These are phyloP conservation scores for Metellina segmentata DNA, from an alignment of 2,888 invertebrate species.

Conservation along the genomic window DNA sequence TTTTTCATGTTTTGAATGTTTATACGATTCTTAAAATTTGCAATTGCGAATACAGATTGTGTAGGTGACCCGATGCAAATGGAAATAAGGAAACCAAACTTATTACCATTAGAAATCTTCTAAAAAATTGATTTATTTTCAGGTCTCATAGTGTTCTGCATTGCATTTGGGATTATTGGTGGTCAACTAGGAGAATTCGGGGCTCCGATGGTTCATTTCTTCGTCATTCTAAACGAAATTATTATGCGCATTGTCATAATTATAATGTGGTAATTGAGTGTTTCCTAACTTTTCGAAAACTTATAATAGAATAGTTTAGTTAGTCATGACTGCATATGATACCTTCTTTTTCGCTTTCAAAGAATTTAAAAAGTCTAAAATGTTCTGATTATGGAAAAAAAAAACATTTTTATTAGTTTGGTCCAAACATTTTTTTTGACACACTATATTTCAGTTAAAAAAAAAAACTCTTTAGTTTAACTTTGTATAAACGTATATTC, in stretches of 20 bases:
- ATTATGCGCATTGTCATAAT: conserved; percentile 84
- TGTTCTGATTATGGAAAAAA: too few species aligned
- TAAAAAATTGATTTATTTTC: conserved; percentile 67
- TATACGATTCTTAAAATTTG: too few species aligned
- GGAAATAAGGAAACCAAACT: not conserved
- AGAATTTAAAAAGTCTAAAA: not conserved
- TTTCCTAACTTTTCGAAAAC: not conserved
- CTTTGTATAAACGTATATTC: too few species aligned
- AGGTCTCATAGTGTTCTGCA: conserved; percentile 85
- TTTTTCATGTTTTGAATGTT: too few species aligned
- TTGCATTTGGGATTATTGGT: conserved; percentile 84
- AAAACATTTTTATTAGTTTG: too few species aligned
- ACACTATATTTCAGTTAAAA: too few species aligned
- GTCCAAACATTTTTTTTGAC: too few species aligned
- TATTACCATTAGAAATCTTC: too few species aligned
- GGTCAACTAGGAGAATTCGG: conserved; percentile 84
- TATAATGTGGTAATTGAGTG: conserved; percentile 83
- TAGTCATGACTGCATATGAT: not conserved
- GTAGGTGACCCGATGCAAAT: too few species aligned
- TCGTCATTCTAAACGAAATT: conserved; percentile 84
- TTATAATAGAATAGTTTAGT: not conserved
- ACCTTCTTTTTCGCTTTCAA: not conserved
- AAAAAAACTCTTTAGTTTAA: too few species aligned
- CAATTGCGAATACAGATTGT: too few species aligned
- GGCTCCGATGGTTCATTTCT: conserved; percentile 84